Percentiles rank a stretch among this genome's conserved stretches.
These are phyloP conservation scores for Micrasema minimum DNA, from an alignment of 1,140 invertebrate species.

Conservation along the genomic window DNA sequence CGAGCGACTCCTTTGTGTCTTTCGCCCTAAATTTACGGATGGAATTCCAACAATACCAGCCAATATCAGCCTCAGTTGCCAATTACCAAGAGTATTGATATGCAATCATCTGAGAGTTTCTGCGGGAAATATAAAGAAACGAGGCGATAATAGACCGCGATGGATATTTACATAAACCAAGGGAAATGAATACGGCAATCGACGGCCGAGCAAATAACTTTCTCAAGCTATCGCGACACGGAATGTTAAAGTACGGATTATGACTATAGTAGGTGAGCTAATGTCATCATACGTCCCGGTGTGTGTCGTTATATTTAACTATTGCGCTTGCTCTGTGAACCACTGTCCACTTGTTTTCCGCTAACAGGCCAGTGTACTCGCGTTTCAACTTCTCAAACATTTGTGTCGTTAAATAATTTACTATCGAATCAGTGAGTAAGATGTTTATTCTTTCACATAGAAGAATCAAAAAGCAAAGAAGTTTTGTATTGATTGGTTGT, in stretches of 20 bases:
- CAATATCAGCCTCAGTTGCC: not conserved
- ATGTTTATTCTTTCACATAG: no score
- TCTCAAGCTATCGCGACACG: no score
- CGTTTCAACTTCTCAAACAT: not conserved
- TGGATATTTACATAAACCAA: not conserved
- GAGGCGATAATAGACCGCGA: slow-evolving; percentile 7
- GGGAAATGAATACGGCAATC: no score
- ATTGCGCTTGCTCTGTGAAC: not conserved
- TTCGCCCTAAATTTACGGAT: no score
- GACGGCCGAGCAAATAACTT: no score
- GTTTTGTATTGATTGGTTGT: no score
- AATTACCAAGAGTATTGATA: slow-evolving; percentile 16
- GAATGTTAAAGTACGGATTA: no score
- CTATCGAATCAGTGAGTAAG: no score
- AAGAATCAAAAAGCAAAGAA: no score
- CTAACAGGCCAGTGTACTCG: not conserved
- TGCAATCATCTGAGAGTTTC: not conserved
- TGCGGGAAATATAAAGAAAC: no score
- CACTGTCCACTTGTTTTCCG: not conserved
- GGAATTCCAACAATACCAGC: not conserved
- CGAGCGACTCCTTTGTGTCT: no score
- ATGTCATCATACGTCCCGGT: slow-evolving; percentile 5
- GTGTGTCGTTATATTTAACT: slow-evolving; percentile 17
- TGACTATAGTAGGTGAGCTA: not conserved
- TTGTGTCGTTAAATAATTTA: slow-evolving; percentile 8